phyloP scores from a whole-genome alignment of 1,140 invertebrate genomes.

The Drosophila navojoa region DNA sequence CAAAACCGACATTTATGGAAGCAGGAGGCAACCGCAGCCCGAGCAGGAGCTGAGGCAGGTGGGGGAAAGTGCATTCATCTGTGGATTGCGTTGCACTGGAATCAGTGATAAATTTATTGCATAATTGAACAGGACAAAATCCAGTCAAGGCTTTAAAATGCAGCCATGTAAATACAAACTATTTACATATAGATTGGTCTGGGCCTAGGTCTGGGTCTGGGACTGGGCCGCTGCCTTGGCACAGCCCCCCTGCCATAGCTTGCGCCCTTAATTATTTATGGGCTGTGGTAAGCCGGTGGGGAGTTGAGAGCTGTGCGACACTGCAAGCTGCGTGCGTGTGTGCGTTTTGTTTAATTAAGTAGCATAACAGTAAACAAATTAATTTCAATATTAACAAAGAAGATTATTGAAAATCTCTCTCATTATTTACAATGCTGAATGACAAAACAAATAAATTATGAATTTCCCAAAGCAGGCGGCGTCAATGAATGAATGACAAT shows the following conservation, averaged over 20 bases:
- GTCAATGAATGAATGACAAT: constrained; percentile 57
- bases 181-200: constrained; percentile 53
- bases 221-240: constrained; percentile 28
- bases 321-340: constrained; percentile 20
- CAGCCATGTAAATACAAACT: constrained; percentile 57
- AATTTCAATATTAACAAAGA: constrained; percentile 83
- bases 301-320: constrained; percentile 7
- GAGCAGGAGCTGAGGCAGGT: constrained; percentile 7
- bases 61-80: constrained; percentile 31
- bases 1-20: constrained; percentile 40
- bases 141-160: constrained; percentile 64
- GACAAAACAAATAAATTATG: constrained; percentile 83
- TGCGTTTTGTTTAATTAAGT: constrained; percentile 79
- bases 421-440: constrained; percentile 81
- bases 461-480: constrained; percentile 61
- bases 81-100: constrained; percentile 46
- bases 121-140: constrained; percentile 77
- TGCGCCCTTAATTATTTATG: constrained; percentile 68
- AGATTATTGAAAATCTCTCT: constrained; percentile 82
- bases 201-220: constrained; percentile 17
- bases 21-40: constrained; percentile 15
- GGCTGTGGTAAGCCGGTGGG: constrained; percentile 56
- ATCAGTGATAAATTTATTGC: constrained; percentile 79
- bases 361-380: constrained; percentile 82
- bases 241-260: constrained; percentile 3